These are phyloP conservation scores for Pristionchus exspectatus DNA, from an alignment of 2,888 invertebrate genomes.

Conservation along the genomic window DNA sequence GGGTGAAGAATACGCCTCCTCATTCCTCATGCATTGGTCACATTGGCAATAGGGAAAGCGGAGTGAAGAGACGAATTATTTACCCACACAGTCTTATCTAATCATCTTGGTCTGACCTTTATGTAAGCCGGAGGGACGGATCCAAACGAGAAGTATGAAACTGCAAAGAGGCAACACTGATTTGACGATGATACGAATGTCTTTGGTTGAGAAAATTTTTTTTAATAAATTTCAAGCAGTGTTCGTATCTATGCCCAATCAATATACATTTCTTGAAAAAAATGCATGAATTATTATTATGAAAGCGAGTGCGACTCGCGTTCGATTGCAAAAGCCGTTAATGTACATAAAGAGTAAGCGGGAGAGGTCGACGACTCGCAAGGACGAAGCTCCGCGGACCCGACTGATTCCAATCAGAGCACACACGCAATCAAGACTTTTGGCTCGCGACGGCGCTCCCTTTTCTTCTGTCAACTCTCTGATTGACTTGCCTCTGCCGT, in stretches of 20 bases:
- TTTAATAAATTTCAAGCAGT: too few species aligned
- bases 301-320: too few species aligned
- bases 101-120: background rate
- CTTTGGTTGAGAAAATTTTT: too few species aligned
- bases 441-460: constrained; percentile 5
- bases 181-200: too few species aligned
- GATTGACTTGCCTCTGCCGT: constrained; percentile 38
- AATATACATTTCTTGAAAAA: too few species aligned
- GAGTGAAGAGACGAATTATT: background rate
- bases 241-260: too few species aligned
- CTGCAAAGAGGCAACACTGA: background rate
- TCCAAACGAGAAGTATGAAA: background rate
- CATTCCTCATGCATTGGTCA: too few species aligned
- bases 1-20: too few species aligned
- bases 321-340: too few species aligned
- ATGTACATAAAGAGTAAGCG: too few species aligned
- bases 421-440: constrained; percentile 39
- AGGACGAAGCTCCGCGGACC: background rate
- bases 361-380: background rate
- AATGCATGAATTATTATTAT: too few species aligned
- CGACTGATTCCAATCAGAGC: constrained; percentile 38
- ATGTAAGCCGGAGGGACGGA: background rate
- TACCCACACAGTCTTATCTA: background rate
- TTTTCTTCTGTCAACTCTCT: constrained; percentile 36
- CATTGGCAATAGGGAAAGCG: too few species aligned